Conservation (phyloP, 2,888 invertebrate genomes). For the Hoplodrina blanda region DNA sequence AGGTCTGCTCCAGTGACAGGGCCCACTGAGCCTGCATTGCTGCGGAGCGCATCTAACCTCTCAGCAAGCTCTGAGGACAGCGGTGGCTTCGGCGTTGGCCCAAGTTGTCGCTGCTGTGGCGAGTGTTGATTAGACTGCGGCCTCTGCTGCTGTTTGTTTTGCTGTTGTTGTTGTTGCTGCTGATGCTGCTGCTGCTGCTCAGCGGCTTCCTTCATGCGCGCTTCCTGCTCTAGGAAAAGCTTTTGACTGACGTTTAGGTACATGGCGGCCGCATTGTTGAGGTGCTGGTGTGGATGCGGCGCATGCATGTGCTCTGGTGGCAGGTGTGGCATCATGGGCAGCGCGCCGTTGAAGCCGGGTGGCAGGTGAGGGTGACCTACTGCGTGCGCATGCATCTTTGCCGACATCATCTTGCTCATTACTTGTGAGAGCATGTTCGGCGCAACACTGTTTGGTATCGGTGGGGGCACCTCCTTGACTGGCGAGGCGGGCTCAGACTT, state of each 20-base stretch:
- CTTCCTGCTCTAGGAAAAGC: slow-evolving; percentile 94
- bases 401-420: slow-evolving; percentile 92
- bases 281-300: slow-evolving; percentile 90
- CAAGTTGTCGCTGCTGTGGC: slow-evolving; percentile 88
- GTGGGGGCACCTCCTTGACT: slow-evolving; percentile 88
- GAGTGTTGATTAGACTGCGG: slow-evolving; percentile 91
- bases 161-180: slow-evolving; percentile 86
- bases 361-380: slow-evolving; percentile 90
- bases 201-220: slow-evolving; percentile 93
- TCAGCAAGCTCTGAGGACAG: slow-evolving; percentile 94
- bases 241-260: slow-evolving; percentile 95
- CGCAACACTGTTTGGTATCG: slow-evolving; percentile 81
- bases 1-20: slow-evolving; percentile 95
- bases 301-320: slow-evolving; percentile 90
- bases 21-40: slow-evolving; percentile 92
- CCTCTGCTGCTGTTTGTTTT: slow-evolving; percentile 90
- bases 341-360: slow-evolving; percentile 91
- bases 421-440: slow-evolving; percentile 92
- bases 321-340: slow-evolving; percentile 91
- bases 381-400: slow-evolving; percentile 91
- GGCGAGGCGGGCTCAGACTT: slow-evolving; percentile 91
- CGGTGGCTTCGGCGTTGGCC: slow-evolving; percentile 86
- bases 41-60: slow-evolving; percentile 94
- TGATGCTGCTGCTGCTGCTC: slow-evolving; percentile 77
- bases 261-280: slow-evolving; percentile 93